Percentiles rank a stretch among this genome's conserved stretches.
Conservation (phyloP, 2,888 invertebrate genomes). For the Leptothorax acervorum region DNA sequence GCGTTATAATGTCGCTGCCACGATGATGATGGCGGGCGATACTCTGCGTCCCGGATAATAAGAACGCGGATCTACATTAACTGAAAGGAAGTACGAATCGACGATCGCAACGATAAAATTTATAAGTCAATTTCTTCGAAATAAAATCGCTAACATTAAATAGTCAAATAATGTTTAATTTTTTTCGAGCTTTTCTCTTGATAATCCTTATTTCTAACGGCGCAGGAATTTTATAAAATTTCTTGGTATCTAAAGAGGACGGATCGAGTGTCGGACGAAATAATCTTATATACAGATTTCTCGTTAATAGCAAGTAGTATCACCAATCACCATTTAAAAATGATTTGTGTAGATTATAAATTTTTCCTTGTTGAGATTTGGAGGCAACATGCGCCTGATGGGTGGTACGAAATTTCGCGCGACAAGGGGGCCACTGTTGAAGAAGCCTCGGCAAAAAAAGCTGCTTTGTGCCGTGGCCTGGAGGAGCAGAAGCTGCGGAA, state of each 20-base stretch:
- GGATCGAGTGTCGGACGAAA: neutral
- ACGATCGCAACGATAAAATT: neutral
- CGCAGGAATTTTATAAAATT: neutral
- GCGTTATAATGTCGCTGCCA: slow-evolving; percentile 53
- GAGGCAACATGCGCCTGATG: slow-evolving; percentile 29
- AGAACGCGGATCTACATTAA: neutral
- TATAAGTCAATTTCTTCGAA: neutral
- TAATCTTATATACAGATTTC: neutral
- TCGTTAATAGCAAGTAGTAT: neutral
- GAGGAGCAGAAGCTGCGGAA: slow-evolving; percentile 62
- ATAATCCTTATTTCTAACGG: neutral
- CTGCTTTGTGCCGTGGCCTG: slow-evolving; percentile 62
- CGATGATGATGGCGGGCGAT: neutral
- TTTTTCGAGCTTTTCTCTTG: neutral
- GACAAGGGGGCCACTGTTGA: slow-evolving; percentile 71
- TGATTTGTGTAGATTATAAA: neutral
- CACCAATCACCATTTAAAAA: neutral
- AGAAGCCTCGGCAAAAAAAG: slow-evolving; percentile 65
- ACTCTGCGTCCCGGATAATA: neutral
- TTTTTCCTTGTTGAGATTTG: slow-evolving; percentile 14
- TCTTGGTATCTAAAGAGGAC: neutral
- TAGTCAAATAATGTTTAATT: neutral
- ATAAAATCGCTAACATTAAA: neutral
- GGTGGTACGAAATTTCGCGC: slow-evolving; percentile 69
- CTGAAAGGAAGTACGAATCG: neutral